Base-by-base conservation (phyloP, 2,888 invertebrate genomes). In the Erannis defoliaria region DNA sequence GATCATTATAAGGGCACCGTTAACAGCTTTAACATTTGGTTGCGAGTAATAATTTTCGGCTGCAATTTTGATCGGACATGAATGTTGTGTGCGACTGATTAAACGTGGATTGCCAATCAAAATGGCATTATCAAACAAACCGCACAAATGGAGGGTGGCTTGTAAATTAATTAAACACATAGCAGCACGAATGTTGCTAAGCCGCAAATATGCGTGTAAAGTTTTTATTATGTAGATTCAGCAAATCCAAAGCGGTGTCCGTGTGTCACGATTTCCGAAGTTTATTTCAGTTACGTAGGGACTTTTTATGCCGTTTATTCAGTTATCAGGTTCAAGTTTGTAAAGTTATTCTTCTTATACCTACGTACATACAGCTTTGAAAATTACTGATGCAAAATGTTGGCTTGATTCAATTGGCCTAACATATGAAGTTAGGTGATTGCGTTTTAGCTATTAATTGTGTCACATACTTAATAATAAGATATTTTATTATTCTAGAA, bases 81-180 rank as follows among this genome's bases (percentile, higher is more conserved):
- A 65, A 68, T 51, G 59, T 63, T 60, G 58, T 62, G 61, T 58
- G 59, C 46, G 62, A 37, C 64, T 70, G 63, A 66, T 70, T 70
- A 70, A 60, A 60, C 60, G 58, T 46, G 55, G 55, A 65, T 68
- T 67, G 65, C 68, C 68, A 71, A 71, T 71, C 64, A 68, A 68
- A 68, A 61, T 59, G 61, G 67, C 60, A 67, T 67, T 68, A 67
- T 54, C 65, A 67, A 68, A 67, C 67, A 63, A 66, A 66, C 64
- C 60, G 58, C 64, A 58, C 62, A 49, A 64, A 64, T 67, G 55
- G 60, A 62, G 64, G 57, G 63, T 51, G 59, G 53, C 35, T 9
- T 55, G 40, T 66, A 57, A 66, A 67, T 68, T 64, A 66, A 68
- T 68, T 66, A 64, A 55, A 49, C 54, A 57, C 51, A 50, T 35